Base-by-base conservation (phyloP, 1,140 invertebrate species). In the Neodiprion virginianus region DNA sequence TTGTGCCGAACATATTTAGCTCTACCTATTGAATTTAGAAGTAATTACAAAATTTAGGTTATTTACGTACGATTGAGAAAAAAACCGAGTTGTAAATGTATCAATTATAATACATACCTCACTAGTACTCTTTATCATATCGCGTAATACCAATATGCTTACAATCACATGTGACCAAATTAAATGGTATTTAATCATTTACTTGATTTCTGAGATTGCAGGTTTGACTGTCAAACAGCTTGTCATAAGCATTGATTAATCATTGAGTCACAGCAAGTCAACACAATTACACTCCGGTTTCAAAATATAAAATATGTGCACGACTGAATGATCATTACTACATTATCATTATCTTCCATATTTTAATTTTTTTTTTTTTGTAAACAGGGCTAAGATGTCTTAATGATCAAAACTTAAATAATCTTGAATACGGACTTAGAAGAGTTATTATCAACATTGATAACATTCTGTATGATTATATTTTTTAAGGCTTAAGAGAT, bases 391-490 rank as follows among this genome's bases (percentile, higher is more conserved):
- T 61, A 61, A 7, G 4, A 61, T 61, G 53, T 14, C 3, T 61
- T 61, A 5, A 8, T 61, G n/a, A 61, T 61, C 11, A n/a, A n/a
- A 61, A 61, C 53, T 11, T 12, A 61, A 61, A 61, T 61, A 61
- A 12, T 8, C 1, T 61, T 61, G 3, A n/a, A 61, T 61, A 61
- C 53, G 53, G 53, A 61, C 8, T 61, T 14, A 11, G 53, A 61
- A 61, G 53, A 61, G 53, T 61, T 61, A 61, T 61, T 12, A 40
- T 40, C 53, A 61, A 17, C 53, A 17, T 61, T 61, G 53, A 61
- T 61, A 61, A 7, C n/a, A 61, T 61, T 61, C 53, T 61, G 53
- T 61, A 61, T 61, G 53, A 61, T 61, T 61, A 61, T 61, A 61
- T 61, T 61, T 61, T 61, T 17, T 14, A 61, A 61, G 53, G 53